A percentile compares a stretch with the other conserved stretches of the same genome.
Conservation (phyloP, 1,140 invertebrate genomes). For the Pseudomyrmex sp. region DNA sequence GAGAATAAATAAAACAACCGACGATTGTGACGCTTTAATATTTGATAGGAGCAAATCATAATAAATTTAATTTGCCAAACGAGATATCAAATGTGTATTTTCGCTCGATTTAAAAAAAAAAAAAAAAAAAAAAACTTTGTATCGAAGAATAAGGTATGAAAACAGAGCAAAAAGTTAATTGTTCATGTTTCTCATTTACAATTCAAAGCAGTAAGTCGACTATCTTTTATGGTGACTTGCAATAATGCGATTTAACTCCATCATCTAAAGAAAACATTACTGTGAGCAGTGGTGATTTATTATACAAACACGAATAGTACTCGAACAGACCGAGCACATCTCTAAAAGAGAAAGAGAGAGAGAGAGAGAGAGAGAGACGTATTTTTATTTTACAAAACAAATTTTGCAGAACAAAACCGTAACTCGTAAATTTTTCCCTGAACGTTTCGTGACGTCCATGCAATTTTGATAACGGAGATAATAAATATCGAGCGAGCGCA, state of each 20-base stretch:
- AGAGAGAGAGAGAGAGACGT: background rate
- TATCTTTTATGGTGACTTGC: background rate
- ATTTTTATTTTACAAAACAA: background rate
- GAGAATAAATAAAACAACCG: too few relatives aligned
- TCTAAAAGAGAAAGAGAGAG: background rate
- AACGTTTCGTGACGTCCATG: background rate
- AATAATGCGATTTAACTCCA: slow-evolving; percentile 1
- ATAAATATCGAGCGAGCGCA: too few relatives aligned
- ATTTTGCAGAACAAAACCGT: background rate
- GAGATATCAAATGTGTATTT: background rate
- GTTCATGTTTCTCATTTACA: background rate
- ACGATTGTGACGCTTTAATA: too few relatives aligned
- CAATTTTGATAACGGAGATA: too few relatives aligned
- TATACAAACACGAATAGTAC: background rate
- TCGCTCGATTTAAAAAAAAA: too few relatives aligned
- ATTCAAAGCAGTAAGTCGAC: background rate
- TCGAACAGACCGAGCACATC: background rate
- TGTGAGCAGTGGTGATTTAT: background rate
- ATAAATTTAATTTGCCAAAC: background rate
- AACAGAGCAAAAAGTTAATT: background rate
- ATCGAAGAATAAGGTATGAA: background rate
- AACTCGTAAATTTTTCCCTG: slow-evolving; percentile 5
- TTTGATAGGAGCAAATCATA: too few relatives aligned
- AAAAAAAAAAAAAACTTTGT: background rate
- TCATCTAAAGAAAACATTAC: background rate